Evolutionary conservation across 2,113 vertebrate species (phyloP), one percentile per base, ranked within the genome.

Genomic region (Mungos mungo): DNA sequence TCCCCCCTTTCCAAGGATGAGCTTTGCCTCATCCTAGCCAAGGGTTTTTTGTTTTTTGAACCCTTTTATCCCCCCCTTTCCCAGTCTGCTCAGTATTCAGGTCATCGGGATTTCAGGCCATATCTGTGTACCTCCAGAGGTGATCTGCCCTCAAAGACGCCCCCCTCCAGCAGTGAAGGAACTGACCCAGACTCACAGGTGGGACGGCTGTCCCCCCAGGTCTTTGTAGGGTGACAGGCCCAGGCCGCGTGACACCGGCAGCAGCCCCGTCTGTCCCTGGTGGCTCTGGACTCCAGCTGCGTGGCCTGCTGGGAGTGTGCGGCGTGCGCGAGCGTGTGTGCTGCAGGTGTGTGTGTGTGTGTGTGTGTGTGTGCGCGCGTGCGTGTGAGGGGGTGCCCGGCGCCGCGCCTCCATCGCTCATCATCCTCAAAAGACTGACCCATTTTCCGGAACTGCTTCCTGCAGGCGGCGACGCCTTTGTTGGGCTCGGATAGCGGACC

Each of bases 351-450:
- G 7, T 66, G 52, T 29, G 33, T 9, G 38, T 41, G 38, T 41
- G 38, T 41, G 41, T 8, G 45, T 8, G 45, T 47, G 45, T 47
- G 45, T 47, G 45, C 1, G 45, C 1, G 45, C 10, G 45, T 47
- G 45, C 10, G 45, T 47, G 45, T 10, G 45, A 8, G 29, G 16
- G 45, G 3, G 31, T 1, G 6, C 15, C 81, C n/a, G 0, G 38
- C 38, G 7, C 9, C 29, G 31, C 54, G 66, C 95, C 19, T 38
- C 31, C 50, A 33, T 77, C 52, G 71, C 74, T 33, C 86, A 45
- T 79, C 13, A 25, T 38, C 45, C 15, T 96, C 65, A 96, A 96
- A 94, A 88, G 97, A 74, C 74, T 98, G 98, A 97, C 97, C 97
- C 94, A 96, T 54, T 97, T 98, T 83, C 90, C 11, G 12, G 12